These are phyloP conservation scores for Buceros bicornis DNA, from an alignment of 2,797 vertebrate species.

Conservation along the genomic window DNA sequence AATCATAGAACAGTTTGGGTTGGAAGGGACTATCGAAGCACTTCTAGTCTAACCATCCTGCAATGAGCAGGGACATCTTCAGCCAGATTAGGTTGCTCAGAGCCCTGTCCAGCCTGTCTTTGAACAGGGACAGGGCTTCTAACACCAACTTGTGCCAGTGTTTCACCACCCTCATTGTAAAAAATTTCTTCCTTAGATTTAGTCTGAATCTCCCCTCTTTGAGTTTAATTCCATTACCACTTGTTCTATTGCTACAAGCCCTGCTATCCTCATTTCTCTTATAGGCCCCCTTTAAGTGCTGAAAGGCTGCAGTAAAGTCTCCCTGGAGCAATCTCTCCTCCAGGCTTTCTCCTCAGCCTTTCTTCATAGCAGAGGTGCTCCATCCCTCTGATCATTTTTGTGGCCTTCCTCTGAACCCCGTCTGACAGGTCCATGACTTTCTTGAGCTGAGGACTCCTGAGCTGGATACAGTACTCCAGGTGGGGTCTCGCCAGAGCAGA, in stretches of 20 bases:
- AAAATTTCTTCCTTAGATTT: neutral
- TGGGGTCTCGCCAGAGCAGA: neutral
- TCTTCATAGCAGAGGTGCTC: neutral
- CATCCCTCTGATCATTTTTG: fast-evolving
- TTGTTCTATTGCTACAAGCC: neutral
- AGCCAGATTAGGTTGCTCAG: neutral
- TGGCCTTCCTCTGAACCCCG: fast-evolving
- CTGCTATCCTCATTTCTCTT: neutral
- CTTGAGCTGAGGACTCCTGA: neutral
- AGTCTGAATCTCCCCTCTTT: neutral
- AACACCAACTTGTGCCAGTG: neutral
- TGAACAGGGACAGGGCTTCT: neutral
- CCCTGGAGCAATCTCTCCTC: neutral
- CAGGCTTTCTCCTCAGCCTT: neutral
- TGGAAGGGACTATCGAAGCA: neutral
- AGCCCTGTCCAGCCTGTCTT: neutral
- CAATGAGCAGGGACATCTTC: too few relatives aligned
- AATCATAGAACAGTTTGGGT: neutral
- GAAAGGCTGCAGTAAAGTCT: neutral
- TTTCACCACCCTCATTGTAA: neutral
- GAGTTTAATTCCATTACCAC: neutral
- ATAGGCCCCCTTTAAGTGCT: neutral
- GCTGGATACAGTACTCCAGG: neutral
- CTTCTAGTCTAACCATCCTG: neutral
- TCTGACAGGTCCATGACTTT: too few relatives aligned